Evolutionary conservation across 2,797 vertebrate genomes (phyloP), one percentile per base, ranked within the genome.

Genomic region (Selene dorsalis): DNA sequence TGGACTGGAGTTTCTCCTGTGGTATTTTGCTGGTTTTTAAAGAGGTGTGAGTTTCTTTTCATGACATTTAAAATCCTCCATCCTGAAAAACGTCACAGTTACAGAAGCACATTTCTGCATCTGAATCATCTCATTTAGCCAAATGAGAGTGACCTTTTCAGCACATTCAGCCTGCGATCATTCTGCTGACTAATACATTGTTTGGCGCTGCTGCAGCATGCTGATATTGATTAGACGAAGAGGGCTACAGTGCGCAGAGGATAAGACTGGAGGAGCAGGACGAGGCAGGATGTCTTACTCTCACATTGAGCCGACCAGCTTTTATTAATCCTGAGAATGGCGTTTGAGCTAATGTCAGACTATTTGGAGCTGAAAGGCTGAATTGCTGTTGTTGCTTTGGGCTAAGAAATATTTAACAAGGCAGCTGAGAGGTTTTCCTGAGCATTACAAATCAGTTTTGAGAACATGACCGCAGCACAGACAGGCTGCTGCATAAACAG

Each of bases 161-260:
- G 84, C 80, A 78, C 69, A 88, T 82, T 90, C 82, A 80, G 85
- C 77, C 76, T 73, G 75, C 73, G 64, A 63, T 88, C 76, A 43
- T 89, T 88, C 73, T 92, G 90, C 92, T 93, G 92, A 93, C 91
- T 91, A 89, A 89, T 69, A 88, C 80, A 75, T 82, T 53, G 84
- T 84, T 86, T 61, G 78, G 88, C 82, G 43, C 66, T 82, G 86
- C 88, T 56, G 86, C 92, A 77, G 86, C 72, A 84, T 58, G 70
- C 84, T 87, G 79, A 86, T 89, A 92, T 90, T 88, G 91, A 92
- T 93, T 91, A 88, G 82, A 85, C 63, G 72, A 80, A 82, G 55
- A 78, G 77, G 58, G 61, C 80, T 86, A 81, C 73, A 86, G 70
- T 69, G 73, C 57, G 70, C 80, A 64, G 50, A 77, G 69, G 73